A percentile compares a stretch with the other conserved stretches of the same genome.
Conservation (phyloP, 2,797 vertebrate genomes). For the Phoeniculus purpureus region DNA sequence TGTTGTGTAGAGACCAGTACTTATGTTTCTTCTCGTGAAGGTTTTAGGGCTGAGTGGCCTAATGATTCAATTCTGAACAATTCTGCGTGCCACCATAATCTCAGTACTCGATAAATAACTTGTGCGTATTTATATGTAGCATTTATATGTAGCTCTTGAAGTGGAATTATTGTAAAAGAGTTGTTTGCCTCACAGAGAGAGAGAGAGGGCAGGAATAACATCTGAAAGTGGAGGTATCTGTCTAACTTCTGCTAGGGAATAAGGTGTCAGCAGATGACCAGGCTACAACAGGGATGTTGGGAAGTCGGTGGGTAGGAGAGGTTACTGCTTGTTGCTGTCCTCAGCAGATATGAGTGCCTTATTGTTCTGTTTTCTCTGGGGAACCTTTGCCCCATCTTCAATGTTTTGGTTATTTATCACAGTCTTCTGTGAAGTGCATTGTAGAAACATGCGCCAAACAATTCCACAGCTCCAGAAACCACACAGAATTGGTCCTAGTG, state of each 20-base stretch:
- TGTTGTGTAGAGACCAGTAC: neutral
- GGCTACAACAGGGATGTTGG: neutral
- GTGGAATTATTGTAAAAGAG: neutral
- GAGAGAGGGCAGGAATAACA: neutral
- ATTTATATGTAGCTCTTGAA: neutral
- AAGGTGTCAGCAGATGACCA: neutral
- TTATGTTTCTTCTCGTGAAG: neutral
- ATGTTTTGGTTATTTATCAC: no score
- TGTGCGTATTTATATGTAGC: neutral
- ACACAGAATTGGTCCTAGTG: neutral
- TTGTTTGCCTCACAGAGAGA: neutral
- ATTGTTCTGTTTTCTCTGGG: neutral
- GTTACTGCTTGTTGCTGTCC: neutral
- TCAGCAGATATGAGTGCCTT: neutral
- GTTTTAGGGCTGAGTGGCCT: neutral
- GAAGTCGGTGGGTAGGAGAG: neutral
- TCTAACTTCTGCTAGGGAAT: neutral
- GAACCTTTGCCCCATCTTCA: no score
- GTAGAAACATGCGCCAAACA: neutral
- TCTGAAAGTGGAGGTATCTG: neutral
- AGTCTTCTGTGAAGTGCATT: no score
- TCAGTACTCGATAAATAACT: neutral
- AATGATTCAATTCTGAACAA: neutral
- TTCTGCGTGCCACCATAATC: neutral
- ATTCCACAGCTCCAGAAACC: neutral